phyloP scores from a whole-genome alignment of 2,888 invertebrate species.

The Drosophila pseudotakahashii region DNA sequence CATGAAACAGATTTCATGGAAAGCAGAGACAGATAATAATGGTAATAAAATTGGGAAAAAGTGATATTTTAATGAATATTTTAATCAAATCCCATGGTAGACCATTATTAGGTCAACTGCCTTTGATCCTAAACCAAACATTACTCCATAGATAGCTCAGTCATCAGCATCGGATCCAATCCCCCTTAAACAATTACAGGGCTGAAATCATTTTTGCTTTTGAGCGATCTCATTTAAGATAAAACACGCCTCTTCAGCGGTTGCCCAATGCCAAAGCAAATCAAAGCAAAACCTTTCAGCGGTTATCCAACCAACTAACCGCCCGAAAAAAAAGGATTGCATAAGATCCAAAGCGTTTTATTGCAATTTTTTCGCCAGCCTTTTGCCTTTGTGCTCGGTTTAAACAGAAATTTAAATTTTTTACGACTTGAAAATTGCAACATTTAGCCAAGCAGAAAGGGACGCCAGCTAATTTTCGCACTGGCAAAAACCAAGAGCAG shows the following conservation, averaged over 20 bases:
- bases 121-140: background rate
- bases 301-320: constrained; percentile 47
- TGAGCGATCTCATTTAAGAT: constrained; percentile 53
- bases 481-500: constrained; percentile 9
- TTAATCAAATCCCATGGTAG: background rate
- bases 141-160: background rate
- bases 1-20: background rate
- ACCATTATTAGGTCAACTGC: background rate
- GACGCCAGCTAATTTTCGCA: constrained; percentile 49
- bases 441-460: constrained; percentile 58
- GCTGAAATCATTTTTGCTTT: constrained; percentile 26
- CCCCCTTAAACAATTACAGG: constrained; percentile 17
- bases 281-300: constrained; percentile 34
- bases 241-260: constrained; percentile 25
- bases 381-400: constrained; percentile 18
- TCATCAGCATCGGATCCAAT: constrained; percentile 12
- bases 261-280: constrained; percentile 24
- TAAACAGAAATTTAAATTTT: constrained; percentile 57
- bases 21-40: background rate
- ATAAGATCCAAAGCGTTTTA: constrained; percentile 62
- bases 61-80: background rate
- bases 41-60: background rate
- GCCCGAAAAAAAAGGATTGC: constrained; percentile 52
- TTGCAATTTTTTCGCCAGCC: constrained; percentile 56
- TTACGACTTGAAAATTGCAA: constrained; percentile 74